Conservation (phyloP, 2,888 invertebrate species). For the Beris morrisii region DNA sequence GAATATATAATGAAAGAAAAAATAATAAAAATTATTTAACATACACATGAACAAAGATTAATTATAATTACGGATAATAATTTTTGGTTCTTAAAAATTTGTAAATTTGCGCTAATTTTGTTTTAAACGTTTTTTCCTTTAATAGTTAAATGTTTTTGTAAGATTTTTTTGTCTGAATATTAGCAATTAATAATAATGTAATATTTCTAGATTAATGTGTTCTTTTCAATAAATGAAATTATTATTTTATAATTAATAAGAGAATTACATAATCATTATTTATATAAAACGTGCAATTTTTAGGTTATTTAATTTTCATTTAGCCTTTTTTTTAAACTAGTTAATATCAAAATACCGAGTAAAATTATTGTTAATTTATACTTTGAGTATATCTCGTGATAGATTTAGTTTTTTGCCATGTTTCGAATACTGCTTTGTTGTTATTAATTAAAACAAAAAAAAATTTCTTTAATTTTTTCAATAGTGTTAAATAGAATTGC, state of each 20-base stretch:
- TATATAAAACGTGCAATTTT: conserved; percentile 21
- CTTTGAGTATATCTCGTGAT: conserved; percentile 10
- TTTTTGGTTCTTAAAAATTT: conserved; percentile 16
- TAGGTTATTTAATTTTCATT: no score
- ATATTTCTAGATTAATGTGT: conserved; percentile 13
- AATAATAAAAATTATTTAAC: conserved; percentile 4
- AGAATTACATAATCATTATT: neutral
- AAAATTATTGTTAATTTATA: no score
- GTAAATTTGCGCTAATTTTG: conserved; percentile 35
- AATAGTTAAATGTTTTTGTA: conserved; percentile 28
- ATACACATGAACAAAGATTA: conserved; percentile 12
- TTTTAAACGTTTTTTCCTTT: conserved; percentile 23
- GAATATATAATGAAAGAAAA: neutral
- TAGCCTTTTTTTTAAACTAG: no score
- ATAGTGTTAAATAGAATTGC: no score
- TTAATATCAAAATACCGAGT: no score
- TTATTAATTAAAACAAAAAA: neutral
- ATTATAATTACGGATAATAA: conserved; percentile 13
- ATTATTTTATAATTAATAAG: conserved; percentile 7
- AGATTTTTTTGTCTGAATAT: conserved; percentile 18
- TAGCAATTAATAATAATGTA: conserved; percentile 25
- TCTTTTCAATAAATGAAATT: conserved; percentile 19
- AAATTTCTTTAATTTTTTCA: no score
- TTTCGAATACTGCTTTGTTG: conserved; percentile 2
- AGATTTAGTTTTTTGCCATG: conserved; percentile 2